phyloP scores from a whole-genome alignment of 1,140 invertebrate species.

The Drosophila seguyi region DNA sequence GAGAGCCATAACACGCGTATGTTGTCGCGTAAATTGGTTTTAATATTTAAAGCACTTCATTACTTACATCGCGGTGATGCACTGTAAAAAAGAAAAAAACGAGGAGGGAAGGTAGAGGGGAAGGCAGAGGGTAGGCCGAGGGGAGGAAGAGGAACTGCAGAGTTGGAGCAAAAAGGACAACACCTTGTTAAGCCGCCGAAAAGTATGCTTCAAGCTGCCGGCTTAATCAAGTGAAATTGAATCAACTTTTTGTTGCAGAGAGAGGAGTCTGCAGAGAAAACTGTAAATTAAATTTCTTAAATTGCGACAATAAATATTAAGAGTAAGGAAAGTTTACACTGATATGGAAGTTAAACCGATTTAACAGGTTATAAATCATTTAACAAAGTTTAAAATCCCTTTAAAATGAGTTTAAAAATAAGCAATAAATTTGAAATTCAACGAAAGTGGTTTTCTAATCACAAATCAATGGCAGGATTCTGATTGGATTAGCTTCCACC shows the following conservation, averaged over 20 bases:
- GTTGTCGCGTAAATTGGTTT: slow-evolving; percentile 83
- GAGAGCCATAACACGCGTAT: slow-evolving; percentile 79
- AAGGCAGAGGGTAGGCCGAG: background rate
- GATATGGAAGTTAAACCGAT: background rate
- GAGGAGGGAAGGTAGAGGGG: too few species aligned
- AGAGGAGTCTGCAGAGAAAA: background rate
- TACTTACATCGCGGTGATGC: slow-evolving; percentile 47
- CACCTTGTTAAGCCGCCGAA: slow-evolving; percentile 31
- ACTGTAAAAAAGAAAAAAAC: background rate
- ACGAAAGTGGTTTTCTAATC: background rate
- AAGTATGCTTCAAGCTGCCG: slow-evolving; percentile 32
- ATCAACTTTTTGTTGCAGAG: slow-evolving; percentile 35
- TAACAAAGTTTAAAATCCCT: background rate
- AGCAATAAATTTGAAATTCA: background rate
- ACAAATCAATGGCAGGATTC: slow-evolving; percentile 15
- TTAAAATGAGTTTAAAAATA: background rate
- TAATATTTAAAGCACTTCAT: slow-evolving; percentile 83
- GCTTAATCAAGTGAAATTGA: slow-evolving; percentile 64
- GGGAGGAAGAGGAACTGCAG: background rate
- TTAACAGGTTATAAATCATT: background rate
- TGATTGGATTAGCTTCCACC: slow-evolving; percentile 28
- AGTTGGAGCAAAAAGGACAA: background rate
- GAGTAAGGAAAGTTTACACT: background rate
- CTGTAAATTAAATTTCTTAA: slow-evolving; percentile 18
- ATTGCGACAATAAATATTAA: slow-evolving; percentile 5